Evolutionary conservation across 2,888 invertebrate genomes (phyloP), one percentile per base, ranked within the genome.

Genomic region (Patella depressa): DNA sequence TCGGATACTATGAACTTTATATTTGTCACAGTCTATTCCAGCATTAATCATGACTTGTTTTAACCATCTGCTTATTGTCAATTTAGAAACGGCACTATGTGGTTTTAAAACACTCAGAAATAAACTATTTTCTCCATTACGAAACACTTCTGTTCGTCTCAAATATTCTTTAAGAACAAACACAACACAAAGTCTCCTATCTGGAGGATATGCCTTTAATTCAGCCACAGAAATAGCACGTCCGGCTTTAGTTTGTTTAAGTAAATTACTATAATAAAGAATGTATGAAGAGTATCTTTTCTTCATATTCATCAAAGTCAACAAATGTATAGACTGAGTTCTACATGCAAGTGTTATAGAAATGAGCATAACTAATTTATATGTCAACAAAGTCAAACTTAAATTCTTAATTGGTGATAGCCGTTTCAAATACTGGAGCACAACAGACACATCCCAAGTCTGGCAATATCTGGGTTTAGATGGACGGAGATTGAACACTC

Each of bases 171-270:
- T 65, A 57, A 79, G 74, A 15, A 75, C 76, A 78, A 72, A 34
- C 71, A 74, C 71, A 76, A 81, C 78, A 79, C 81, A 81, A 3
- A 81, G 69, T 73, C 69, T 79, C 72, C 70, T 78, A 76, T 81
- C 76, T 76, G 73, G 69, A 72, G 76, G 15, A 74, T 78, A 79
- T 17, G n/a, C 34, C 69, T 78, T 79, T 24, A 81, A 73, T 17
- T 17, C 57, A 54, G 78, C 71, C 54, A 69, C 69, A 69, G 80
- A 71, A 65, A 19, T 19, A 65, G 7, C 11, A 11, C 19, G 5
- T 15, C 65, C 65, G 15, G 19, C 15, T 19, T 19, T 12, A 19
- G 72, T 75, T 70, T 80, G 80, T 72, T 77, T 78, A 12, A 77
- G 53, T 12, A 55, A 76, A 29, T 45, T 70, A 29, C 69, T 74